A percentile compares a stretch with the other conserved stretches of the same genome.
Evolutionary conservation across 2,888 invertebrate genomes (phyloP).

Genomic region (Apeira syringaria): DNA sequence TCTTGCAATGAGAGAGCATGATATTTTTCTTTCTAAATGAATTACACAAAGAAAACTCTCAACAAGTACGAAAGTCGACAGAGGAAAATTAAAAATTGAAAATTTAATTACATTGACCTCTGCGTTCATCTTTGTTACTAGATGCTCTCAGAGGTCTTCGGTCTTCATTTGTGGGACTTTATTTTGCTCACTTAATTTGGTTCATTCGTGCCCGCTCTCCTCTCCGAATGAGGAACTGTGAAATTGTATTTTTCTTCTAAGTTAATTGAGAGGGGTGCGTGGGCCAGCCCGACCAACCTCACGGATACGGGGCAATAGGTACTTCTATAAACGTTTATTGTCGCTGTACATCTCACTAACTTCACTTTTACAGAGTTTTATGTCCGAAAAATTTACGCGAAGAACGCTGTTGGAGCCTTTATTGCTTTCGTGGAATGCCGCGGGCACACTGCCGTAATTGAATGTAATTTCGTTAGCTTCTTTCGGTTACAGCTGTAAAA

Average conservation of each 20-base stretch:
- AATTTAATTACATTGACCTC: conserved; percentile 66
- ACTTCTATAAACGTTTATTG: conserved; percentile 79
- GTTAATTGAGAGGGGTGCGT: conserved; percentile 59
- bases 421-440: conserved; percentile 73
- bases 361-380: conserved; percentile 82
- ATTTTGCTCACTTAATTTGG: conserved; percentile 80
- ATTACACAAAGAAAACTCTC: conserved; percentile 46
- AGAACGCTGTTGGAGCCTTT: conserved; percentile 70
- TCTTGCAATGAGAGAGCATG: conserved; percentile 27
- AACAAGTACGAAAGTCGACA: conserved; percentile 42
- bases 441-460: conserved; percentile 67
- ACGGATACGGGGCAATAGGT: conserved; percentile 30
- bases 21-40: conserved; percentile 43
- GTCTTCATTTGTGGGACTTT: conserved; percentile 72
- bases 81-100: conserved; percentile 60
- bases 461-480: conserved; percentile 82
- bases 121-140: conserved; percentile 51
- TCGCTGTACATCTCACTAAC: conserved; percentile 79
- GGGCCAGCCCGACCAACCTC: conserved; percentile 13
- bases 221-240: conserved; percentile 64
- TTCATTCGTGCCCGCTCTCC: conserved; percentile 74
- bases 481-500: conserved; percentile 79
- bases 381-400: conserved; percentile 82
- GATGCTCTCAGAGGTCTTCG: conserved; percentile 60
- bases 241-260: conserved; percentile 70